Base-by-base conservation (phyloP, 2,888 invertebrate species). In the Platycnemis pennipes region DNA sequence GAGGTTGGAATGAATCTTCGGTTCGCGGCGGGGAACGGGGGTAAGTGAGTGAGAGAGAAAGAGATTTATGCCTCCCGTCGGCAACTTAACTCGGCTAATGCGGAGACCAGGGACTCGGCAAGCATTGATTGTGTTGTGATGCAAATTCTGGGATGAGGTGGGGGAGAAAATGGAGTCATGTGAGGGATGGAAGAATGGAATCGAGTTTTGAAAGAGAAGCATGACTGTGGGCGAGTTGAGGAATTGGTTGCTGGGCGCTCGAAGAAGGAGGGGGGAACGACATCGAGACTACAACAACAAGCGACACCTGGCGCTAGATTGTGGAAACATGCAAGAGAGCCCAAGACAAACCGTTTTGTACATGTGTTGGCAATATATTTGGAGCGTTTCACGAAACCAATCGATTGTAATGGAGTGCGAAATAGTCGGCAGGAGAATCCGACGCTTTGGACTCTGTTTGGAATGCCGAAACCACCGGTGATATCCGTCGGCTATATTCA, bases 101-200 rank as follows among this genome's bases (percentile, higher is more conserved):
- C 77, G 37, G 16, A 77, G 37, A 77, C 77, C 77, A n/a, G 37
- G 77, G 77, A 11, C 31, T 77, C 77, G 37, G n/a, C 77, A 37
- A 31, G 31, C 77, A 77, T 77, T 77, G 77, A 77, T 77, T 77
- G 77, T n/a, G 37, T 77, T 37, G 77, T 37, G 77, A 77, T 77
- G 77, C 77, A 77, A 77, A 77, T 77, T 31, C 77, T 77, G 13
- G 77, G 37, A 77, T 37, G 77, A 11, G 77, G 37, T 13, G 26
- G 31, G 37, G 1, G 77, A 37, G 77, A 31, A 37, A 77, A 77
- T 13, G 13, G 31, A 37, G 37, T 37, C 11, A 77, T 37, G 77
- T 16, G 2, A 69, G 69, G 63, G 63, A 63, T 26, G 63, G 26
- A 26, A 1, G 63, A 8, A 63, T 8, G n/a, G 63, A n/a, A 63